Base-by-base conservation (phyloP, 2,888 invertebrate genomes). In the Meteorus colon region DNA sequence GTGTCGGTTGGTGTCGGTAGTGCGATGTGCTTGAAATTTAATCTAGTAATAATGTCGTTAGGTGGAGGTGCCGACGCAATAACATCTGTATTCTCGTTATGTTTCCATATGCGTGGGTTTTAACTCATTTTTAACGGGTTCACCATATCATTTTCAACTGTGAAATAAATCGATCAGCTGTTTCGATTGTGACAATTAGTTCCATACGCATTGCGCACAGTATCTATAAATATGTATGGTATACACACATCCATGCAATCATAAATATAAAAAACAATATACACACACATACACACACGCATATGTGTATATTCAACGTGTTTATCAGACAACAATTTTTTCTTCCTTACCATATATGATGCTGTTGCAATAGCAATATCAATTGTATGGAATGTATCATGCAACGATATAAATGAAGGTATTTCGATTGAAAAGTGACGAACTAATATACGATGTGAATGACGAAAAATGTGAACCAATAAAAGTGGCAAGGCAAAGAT, bases 21-120 rank as follows among this genome's bases (percentile, higher is more conserved):
- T 76, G 78, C 79, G 79, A 80, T 79, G 79, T 78, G 78, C 74
- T 75, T 79, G 77, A 79, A 73, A 77, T 78, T 80, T 73, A 77
- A 80, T 79, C 77, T 77, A 65, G 48, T 74, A 70, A 79, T 45
- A 37, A 62, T 63, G 62, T 62, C 63, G 37, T 19, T 71, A 34
- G 55, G 34, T 55, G 29, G 34, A 55, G 60, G 41, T 24, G 41
- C 41, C 29, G 60, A 69, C 29, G 55, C 74, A 75, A 77, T 67
- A 75, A 51, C 68, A 76, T n/a, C 41, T 60, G 65, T 63, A 78
- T 55, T 24, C 14, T 14, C n/a, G 68, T 76, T 27, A 41, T 45
- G 60, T 68, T 62, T 62, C 59, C 70, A 70, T 70, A 41, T 70
- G 69, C 55, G 69, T 51, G 48, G 34, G 59, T 69, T 69, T 69